Percentiles rank a stretch among this genome's conserved stretches.
Conservation (phyloP, 2,888 invertebrate genomes). For the Achlya flavicornis region DNA sequence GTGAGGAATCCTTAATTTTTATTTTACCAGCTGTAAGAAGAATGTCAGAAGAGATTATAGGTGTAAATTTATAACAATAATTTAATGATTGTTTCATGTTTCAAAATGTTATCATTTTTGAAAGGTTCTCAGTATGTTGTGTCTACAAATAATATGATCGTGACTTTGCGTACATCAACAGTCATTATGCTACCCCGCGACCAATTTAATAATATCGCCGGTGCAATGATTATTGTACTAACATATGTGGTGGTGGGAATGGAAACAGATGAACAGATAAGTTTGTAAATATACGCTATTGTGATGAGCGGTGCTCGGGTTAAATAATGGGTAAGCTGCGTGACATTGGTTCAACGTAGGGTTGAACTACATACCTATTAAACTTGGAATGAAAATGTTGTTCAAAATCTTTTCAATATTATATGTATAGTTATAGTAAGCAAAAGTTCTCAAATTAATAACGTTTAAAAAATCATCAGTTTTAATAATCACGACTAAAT, state of each 20-base stretch:
- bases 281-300: slow-evolving; percentile 7
- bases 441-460: no score
- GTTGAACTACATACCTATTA: background rate
- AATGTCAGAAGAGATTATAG: no score
- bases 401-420: no score
- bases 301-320: background rate
- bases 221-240: background rate
- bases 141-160: background rate
- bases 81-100: no score
- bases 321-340: background rate
- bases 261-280: background rate
- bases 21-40: background rate
- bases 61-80: no score
- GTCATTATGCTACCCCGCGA: background rate
- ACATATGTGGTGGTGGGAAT: background rate
- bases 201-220: background rate
- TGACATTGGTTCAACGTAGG: slow-evolving; percentile 4
- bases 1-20: slow-evolving; percentile 63
- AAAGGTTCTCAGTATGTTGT: background rate
- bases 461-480: no score
- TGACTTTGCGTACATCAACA: background rate
- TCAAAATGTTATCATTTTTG: no score
- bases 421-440: no score
- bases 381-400: no score
- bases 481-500: no score